Conservation (phyloP, 2,113 vertebrate species). For the Eonycteris spelaea region DNA sequence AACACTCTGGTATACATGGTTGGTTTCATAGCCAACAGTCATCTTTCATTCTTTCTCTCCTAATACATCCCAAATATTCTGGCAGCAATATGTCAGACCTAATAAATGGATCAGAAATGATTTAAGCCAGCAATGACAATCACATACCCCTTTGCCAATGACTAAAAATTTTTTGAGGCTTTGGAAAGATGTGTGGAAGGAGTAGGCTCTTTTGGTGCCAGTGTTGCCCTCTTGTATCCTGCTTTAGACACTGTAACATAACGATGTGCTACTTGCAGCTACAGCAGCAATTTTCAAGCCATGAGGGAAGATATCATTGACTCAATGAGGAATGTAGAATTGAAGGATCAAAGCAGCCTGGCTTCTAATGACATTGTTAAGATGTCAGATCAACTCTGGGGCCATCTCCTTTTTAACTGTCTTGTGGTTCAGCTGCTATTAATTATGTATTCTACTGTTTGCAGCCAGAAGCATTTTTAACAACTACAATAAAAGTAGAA, state of each 20-base stretch:
- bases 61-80: background rate
- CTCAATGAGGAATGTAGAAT: background rate
- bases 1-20: background rate
- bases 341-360: background rate
- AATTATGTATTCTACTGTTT: background rate
- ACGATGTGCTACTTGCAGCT: background rate
- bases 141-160: background rate
- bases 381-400: background rate
- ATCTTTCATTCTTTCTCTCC: background rate
- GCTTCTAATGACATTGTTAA: background rate
- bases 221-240: background rate
- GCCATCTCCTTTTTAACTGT: background rate
- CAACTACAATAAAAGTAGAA: slow-evolving; percentile 4
- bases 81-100: background rate
- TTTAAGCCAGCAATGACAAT: background rate
- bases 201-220: background rate
- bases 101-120: background rate
- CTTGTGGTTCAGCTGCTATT: background rate
- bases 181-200: background rate
- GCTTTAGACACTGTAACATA: background rate
- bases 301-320: background rate
- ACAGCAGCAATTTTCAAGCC: background rate
- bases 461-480: slow-evolving; percentile 8
- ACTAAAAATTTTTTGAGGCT: background rate
- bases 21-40: background rate